Evolutionary conservation across 92 coral and sea anemone species (phyloP).

Genomic region (Pocillopora grandis): DNA sequence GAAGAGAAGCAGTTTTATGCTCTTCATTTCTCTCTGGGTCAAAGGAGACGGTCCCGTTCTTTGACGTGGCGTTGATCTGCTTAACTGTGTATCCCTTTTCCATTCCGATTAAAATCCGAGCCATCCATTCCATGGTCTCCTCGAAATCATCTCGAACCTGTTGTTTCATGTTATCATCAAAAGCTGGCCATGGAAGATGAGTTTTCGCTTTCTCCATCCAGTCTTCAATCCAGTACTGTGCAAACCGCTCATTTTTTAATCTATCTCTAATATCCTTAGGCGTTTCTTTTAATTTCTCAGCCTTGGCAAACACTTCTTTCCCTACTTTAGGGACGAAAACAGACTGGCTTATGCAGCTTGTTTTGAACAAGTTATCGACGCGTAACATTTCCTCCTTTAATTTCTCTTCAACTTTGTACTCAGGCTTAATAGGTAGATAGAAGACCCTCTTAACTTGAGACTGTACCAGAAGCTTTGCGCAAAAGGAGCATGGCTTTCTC

Average conservation of each 20-base stretch:
- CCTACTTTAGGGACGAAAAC: slow-evolving; percentile 21
- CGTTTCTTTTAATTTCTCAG: background rate
- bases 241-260: background rate
- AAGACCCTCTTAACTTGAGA: slow-evolving; percentile 54
- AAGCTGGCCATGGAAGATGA: slow-evolving; percentile 69
- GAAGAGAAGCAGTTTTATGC: background rate
- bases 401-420: slow-evolving; percentile 26
- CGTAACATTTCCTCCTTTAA: background rate
- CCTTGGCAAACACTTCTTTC: background rate
- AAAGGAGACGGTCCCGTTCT: background rate
- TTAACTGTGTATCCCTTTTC: background rate
- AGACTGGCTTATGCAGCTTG: background rate
- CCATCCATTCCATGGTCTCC: slow-evolving; percentile 59
- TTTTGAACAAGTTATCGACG: slow-evolving; percentile 59
- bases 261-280: background rate
- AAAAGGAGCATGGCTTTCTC: slow-evolving; percentile 69
- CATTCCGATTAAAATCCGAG: background rate
- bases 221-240: slow-evolving; percentile 14
- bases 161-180: slow-evolving; percentile 38
- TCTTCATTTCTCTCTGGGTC: background rate
- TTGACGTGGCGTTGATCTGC: background rate
- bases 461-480: slow-evolving; percentile 75
- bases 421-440: slow-evolving; percentile 73
- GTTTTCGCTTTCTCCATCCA: slow-evolving; percentile 41
- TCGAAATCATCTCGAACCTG: slow-evolving; percentile 50